A percentile compares a stretch with the other conserved stretches of the same genome.
Evolutionary conservation across 1,140 invertebrate genomes (phyloP).

Genomic region (Bilobella aurantiaca): DNA sequence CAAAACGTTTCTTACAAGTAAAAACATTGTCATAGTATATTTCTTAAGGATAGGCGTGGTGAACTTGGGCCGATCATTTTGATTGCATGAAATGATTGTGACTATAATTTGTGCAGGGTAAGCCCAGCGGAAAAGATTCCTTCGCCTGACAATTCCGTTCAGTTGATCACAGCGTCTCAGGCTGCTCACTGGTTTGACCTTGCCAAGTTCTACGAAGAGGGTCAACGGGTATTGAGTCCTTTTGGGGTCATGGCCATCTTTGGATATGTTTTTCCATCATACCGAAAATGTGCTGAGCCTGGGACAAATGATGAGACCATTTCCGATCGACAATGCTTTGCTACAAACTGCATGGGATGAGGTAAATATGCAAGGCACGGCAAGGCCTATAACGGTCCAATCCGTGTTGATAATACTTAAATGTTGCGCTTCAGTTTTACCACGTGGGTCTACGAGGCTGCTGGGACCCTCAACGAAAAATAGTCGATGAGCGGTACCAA

Average conservation of each 20-base stretch:
- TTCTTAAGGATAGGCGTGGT: too few relatives aligned
- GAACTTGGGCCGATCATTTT: background rate
- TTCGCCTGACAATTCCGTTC: conserved; percentile 38
- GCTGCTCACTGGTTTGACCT: conserved; percentile 46
- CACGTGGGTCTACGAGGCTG: conserved; percentile 15
- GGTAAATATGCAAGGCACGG: background rate
- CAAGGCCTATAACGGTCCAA: too few relatives aligned
- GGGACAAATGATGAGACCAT: background rate
- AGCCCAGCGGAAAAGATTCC: conserved; percentile 36
- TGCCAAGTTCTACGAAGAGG: conserved; percentile 42
- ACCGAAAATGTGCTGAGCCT: background rate
- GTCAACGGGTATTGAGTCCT: conserved; percentile 39
- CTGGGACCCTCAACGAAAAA: conserved; percentile 25
- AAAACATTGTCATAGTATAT: too few relatives aligned
- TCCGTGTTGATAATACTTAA: too few relatives aligned
- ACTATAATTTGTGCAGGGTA: conserved; percentile 24
- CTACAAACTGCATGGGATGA: background rate
- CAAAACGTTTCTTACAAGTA: conserved; percentile 21
- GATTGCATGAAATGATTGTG: too few relatives aligned
- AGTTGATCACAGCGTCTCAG: conserved; percentile 35
- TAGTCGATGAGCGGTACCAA: conserved; percentile 25
- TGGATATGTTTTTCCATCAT: conserved; percentile 10
- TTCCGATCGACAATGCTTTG: background rate
- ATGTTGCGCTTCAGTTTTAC: conserved; percentile 20
- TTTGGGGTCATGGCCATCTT: conserved; percentile 39